Conservation (phyloP, 2,797 vertebrate genomes). For the Protosalanx chinensis region DNA sequence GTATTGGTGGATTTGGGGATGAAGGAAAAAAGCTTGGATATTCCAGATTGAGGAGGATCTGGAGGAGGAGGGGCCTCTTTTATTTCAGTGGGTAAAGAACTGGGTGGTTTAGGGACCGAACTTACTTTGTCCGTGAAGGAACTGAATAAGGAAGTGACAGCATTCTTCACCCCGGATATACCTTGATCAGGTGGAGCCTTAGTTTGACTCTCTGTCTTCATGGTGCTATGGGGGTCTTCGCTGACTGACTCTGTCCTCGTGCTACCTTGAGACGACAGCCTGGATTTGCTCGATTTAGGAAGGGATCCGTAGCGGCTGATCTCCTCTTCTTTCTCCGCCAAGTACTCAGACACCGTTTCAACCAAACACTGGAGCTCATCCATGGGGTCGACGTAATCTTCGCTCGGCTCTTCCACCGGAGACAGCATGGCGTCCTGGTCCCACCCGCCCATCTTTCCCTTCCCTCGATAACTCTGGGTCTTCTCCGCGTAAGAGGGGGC, state of each 20-base stretch:
- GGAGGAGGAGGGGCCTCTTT: slow-evolving; percentile 40
- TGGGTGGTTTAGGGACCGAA: slow-evolving; percentile 75
- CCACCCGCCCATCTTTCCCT: slow-evolving; percentile 65
- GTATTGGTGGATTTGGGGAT: slow-evolving; percentile 69
- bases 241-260: slow-evolving; percentile 61
- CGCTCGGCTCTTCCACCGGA: slow-evolving; percentile 79
- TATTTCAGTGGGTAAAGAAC: slow-evolving; percentile 47
- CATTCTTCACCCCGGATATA: slow-evolving; percentile 78
- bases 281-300: slow-evolving; percentile 76
- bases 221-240: slow-evolving; percentile 54
- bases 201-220: slow-evolving; percentile 51
- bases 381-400: slow-evolving; percentile 86
- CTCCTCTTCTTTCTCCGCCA: slow-evolving; percentile 97
- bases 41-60: slow-evolving; percentile 63
- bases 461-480: slow-evolving; percentile 56
- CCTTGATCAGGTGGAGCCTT: slow-evolving; percentile 53
- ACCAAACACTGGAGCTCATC: slow-evolving; percentile 95
- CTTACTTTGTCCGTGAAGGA: slow-evolving; percentile 83
- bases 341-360: slow-evolving; percentile 95
- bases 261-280: slow-evolving; percentile 66
- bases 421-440: slow-evolving; percentile 71
- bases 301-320: slow-evolving; percentile 87
- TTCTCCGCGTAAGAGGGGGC: slow-evolving; percentile 54
- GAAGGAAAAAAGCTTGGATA: slow-evolving; percentile 71
- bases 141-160: slow-evolving; percentile 82